Evolutionary conservation across 2,888 invertebrate species (phyloP).

Genomic region (Mesochorus sp.): DNA sequence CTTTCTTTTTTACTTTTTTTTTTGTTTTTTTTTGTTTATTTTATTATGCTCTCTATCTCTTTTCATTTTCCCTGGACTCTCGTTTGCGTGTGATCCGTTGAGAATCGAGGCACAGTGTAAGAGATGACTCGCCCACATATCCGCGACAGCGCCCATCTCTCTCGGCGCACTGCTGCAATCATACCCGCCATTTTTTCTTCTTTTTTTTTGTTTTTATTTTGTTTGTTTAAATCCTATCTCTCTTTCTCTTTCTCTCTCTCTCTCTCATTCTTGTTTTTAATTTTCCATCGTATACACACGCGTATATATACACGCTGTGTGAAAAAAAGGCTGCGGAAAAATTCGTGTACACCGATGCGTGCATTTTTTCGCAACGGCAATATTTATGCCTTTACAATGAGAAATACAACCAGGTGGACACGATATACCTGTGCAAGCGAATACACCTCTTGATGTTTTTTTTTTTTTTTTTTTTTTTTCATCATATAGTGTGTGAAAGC

Average conservation of each 20-base stretch:
- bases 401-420: conserved; percentile 23
- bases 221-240: background rate
- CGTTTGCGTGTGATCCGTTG: conserved; percentile 6
- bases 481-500: background rate
- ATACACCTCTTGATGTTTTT: too few species aligned
- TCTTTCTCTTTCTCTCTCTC: background rate
- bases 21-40: conserved; percentile 18
- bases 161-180: background rate
- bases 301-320: too few species aligned
- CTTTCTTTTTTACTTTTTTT: background rate
- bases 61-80: conserved; percentile 11
- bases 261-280: conserved; percentile 6
- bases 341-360: background rate
- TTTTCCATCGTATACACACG: background rate
- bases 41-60: background rate
- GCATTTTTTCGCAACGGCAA: conserved; percentile 10
- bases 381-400: conserved; percentile 36
- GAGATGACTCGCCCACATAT: conserved; percentile 11
- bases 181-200: background rate
- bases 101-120: conserved; percentile 6
- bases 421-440: too few species aligned
- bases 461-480: too few species aligned
- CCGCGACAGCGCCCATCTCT: background rate
- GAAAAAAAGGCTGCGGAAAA: background rate
- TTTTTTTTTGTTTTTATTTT: background rate